phyloP scores from a whole-genome alignment of 2,888 invertebrate species.

The Drosophila greeni region DNA sequence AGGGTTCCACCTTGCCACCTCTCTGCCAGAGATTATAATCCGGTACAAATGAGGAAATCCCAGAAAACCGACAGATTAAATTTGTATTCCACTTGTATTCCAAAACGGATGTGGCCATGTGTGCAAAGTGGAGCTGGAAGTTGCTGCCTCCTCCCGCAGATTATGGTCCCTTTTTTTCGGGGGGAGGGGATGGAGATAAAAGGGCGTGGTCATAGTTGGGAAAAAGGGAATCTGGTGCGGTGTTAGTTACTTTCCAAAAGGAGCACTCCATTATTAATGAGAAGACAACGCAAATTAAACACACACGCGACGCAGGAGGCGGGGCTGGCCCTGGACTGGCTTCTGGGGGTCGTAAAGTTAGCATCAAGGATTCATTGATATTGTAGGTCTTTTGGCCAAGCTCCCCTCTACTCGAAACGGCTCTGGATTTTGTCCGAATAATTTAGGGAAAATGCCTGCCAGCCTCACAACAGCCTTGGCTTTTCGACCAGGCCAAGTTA shows the following conservation, averaged over 20 bases:
- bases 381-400: constrained; percentile 27
- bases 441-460: constrained; percentile 59
- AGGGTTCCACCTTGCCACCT: constrained; percentile 7
- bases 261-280: constrained; percentile 63
- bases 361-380: constrained; percentile 37
- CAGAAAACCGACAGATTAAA: constrained; percentile 66
- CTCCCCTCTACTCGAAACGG: neutral
- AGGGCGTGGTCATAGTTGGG: constrained; percentile 18
- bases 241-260: constrained; percentile 40
- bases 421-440: constrained; percentile 39
- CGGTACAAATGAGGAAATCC: constrained; percentile 67
- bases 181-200: neutral
- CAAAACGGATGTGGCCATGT: constrained; percentile 54
- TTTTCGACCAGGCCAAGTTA: constrained; percentile 42
- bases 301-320: constrained; percentile 27
- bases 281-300: constrained; percentile 65
- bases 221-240: constrained; percentile 41
- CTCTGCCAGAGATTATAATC: constrained; percentile 52
- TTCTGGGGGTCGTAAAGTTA: constrained; percentile 24
- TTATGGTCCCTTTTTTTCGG: neutral
- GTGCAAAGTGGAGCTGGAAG: constrained; percentile 48
- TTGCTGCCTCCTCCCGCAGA: constrained; percentile 14
- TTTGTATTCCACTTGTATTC: constrained; percentile 60
- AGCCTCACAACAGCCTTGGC: constrained; percentile 22
- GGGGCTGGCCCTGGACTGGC: neutral